Percentiles rank a stretch among this genome's conserved stretches.
Evolutionary conservation across 2,113 vertebrate species (phyloP).

Genomic region (Oreochromis niloticus): DNA sequence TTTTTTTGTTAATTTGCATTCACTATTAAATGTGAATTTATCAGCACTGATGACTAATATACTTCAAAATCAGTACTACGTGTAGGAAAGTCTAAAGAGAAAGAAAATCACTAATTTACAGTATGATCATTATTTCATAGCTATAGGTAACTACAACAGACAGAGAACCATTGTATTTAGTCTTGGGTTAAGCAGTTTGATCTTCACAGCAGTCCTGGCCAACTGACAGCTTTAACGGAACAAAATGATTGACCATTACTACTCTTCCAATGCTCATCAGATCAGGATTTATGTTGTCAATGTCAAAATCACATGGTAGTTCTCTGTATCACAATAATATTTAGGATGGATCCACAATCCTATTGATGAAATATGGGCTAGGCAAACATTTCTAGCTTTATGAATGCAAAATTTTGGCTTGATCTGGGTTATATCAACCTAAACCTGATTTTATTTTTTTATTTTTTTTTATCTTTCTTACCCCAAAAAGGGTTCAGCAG

Average conservation of each 20-base stretch:
- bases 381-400: background rate
- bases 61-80: background rate
- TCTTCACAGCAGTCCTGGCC: background rate
- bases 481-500: rapidly evolving
- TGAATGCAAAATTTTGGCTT: background rate
- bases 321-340: background rate
- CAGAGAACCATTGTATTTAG: rapidly evolving
- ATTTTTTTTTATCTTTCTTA: background rate
- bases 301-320: background rate
- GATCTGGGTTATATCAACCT: background rate
- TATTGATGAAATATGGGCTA: background rate
- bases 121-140: background rate
- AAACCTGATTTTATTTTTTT: background rate
- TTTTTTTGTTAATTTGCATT: background rate
- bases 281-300: background rate
- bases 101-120: background rate
- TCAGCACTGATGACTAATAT: background rate
- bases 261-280: background rate
- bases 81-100: background rate
- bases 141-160: background rate
- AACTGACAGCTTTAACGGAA: background rate
- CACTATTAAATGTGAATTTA: background rate
- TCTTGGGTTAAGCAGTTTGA: background rate
- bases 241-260: rapidly evolving
- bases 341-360: rapidly evolving